Conservation (phyloP, 2,888 invertebrate species). For the Drosophila kuntzei region DNA sequence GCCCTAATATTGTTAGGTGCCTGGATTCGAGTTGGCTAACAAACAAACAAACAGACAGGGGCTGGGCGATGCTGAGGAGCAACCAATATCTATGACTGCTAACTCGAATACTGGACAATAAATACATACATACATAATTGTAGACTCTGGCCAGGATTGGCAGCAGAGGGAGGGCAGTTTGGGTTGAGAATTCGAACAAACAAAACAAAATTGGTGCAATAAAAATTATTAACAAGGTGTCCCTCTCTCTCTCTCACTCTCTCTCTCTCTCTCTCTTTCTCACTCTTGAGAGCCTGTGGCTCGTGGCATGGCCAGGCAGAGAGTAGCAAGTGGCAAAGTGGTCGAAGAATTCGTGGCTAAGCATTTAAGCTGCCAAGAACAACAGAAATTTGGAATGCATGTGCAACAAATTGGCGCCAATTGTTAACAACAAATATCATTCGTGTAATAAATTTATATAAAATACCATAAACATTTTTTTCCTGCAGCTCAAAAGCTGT, state of each 20-base stretch:
- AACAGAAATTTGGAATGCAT: constrained; percentile 1
- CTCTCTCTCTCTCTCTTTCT: background rate
- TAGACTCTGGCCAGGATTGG: background rate
- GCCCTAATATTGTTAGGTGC: constrained; percentile 84
- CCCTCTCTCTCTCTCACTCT: background rate
- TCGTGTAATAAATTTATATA: constrained; percentile 52
- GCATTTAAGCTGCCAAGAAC: constrained; percentile 4
- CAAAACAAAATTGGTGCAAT: constrained; percentile 72
- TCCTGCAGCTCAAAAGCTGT: constrained; percentile 51
- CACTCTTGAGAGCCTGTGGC: background rate
- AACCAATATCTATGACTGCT: constrained; percentile 27
- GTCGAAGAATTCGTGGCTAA: constrained; percentile 12
- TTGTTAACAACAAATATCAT: constrained; percentile 50
- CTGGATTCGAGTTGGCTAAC: constrained; percentile 35
- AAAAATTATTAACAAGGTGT: constrained; percentile 33
- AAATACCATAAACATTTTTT: constrained; percentile 35
- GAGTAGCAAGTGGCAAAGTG: constrained; percentile 5
- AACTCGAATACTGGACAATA: constrained; percentile 83
- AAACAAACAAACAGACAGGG: background rate
- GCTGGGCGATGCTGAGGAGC: too few relatives aligned
- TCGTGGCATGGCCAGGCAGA: constrained; percentile 28
- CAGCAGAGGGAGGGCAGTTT: constrained; percentile 1
- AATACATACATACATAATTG: too few relatives aligned
- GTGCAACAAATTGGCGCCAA: constrained; percentile 22
- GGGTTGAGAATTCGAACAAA: constrained; percentile 33